A percentile compares a stretch with the other conserved stretches of the same genome.
These are phyloP conservation scores for Lacerta viridis DNA, from an alignment of 2,797 vertebrate species.

Conservation along the genomic window DNA sequence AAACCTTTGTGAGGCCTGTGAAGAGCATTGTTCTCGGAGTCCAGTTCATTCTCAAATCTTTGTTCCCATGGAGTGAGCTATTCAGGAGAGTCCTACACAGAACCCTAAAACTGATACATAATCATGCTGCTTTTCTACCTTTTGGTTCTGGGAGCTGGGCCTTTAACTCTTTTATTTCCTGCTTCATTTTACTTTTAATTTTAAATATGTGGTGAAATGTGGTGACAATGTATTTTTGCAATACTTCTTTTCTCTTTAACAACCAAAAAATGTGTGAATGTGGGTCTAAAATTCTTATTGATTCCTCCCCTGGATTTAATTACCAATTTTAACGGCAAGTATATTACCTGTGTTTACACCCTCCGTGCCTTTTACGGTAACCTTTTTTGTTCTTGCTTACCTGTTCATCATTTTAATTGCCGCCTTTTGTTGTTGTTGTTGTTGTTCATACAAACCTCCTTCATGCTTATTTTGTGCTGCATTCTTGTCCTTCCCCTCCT, in stretches of 20 bases:
- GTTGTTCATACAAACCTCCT: conserved; percentile 56
- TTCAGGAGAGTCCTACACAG: conserved; percentile 71
- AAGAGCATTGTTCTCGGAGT: conserved; percentile 5
- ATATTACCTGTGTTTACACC: conserved; percentile 45
- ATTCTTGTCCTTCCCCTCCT: conserved; percentile 58
- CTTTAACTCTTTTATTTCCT: conserved; percentile 49
- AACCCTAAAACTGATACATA: conserved; percentile 21
- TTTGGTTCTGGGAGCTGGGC: conserved; percentile 34
- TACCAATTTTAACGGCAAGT: conserved; percentile 40
- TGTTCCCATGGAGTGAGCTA: conserved; percentile 62
- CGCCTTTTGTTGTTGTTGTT: conserved; percentile 27
- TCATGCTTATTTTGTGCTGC: conserved; percentile 63
- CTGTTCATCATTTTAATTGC: conserved; percentile 60
- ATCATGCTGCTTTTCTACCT: conserved; percentile 45
- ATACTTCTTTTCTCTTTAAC: conserved; percentile 38
- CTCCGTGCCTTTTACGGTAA: background rate
- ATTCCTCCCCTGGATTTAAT: conserved; percentile 61
- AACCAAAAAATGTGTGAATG: conserved; percentile 47
- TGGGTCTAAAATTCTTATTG: conserved; percentile 49
- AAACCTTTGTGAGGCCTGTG: background rate
- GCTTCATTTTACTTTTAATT: conserved; percentile 33
- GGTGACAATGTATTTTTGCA: conserved; percentile 20
- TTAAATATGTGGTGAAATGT: conserved; percentile 12
- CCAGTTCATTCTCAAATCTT: background rate
- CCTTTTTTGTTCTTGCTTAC: conserved; percentile 39